These are phyloP conservation scores for Palythoa heliodiscus DNA, from an alignment of 92 coral and sea anemone species.

Conservation along the genomic window DNA sequence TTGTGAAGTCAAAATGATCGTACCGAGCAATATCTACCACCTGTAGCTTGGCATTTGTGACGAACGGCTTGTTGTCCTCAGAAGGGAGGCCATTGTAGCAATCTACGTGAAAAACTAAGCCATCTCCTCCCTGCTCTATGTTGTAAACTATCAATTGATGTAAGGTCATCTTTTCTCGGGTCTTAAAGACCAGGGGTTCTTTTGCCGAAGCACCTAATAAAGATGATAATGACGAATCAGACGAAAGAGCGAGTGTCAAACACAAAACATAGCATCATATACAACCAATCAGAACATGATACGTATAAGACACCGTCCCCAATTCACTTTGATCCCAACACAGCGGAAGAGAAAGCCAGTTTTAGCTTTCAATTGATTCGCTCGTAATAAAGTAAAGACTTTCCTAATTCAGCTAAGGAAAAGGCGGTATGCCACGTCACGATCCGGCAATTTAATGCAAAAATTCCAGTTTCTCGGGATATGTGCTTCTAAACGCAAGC, in stretches of 20 bases:
- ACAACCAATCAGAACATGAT: too few relatives aligned
- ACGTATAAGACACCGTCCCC: too few relatives aligned
- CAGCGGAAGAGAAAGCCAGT: too few relatives aligned
- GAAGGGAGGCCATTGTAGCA: slow-evolving; percentile 64
- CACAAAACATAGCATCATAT: too few relatives aligned
- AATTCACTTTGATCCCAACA: too few relatives aligned
- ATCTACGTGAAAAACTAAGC: slow-evolving; percentile 53
- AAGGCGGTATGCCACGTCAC: too few relatives aligned
- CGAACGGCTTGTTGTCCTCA: slow-evolving; percentile 41
- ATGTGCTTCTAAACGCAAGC: too few relatives aligned
- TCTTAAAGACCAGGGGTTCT: slow-evolving; percentile 3
- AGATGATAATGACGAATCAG: background rate
- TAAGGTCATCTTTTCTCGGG: background rate
- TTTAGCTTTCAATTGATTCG: too few relatives aligned
- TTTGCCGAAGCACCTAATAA: slow-evolving; percentile 5
- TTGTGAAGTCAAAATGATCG: slow-evolving; percentile 75
- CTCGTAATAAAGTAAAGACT: too few relatives aligned
- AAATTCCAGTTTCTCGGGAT: too few relatives aligned
- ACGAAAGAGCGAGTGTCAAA: background rate
- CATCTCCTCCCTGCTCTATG: slow-evolving; percentile 20
- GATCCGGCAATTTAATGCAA: too few relatives aligned
- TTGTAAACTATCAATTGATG: slow-evolving; percentile 22
- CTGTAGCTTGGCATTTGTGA: slow-evolving; percentile 48
- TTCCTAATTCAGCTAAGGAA: too few relatives aligned
- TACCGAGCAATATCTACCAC: slow-evolving; percentile 69